These are phyloP conservation scores for Tachina grossa DNA, from an alignment of 2,888 invertebrate species.

Conservation along the genomic window DNA sequence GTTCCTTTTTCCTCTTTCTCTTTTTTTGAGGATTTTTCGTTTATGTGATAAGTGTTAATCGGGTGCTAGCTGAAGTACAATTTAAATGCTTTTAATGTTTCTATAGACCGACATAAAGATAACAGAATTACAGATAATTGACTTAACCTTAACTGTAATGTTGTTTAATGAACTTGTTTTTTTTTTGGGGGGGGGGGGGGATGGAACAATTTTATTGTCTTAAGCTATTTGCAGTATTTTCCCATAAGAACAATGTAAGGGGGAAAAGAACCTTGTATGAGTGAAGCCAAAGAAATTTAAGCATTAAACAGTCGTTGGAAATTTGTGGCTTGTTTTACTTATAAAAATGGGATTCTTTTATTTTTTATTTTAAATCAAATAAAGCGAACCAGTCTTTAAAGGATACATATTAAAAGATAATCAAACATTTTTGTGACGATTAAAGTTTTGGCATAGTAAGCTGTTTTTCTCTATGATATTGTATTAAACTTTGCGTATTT, in stretches of 20 bases:
- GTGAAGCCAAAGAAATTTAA: neutral
- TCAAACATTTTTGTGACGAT: no score
- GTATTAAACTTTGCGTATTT: no score
- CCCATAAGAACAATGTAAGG: neutral
- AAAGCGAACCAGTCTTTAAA: no score
- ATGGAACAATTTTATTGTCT: slow-evolving; percentile 17
- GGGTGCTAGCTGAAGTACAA: slow-evolving; percentile 32
- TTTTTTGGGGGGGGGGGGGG: no score
- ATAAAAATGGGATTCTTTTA: no score
- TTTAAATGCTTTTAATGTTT: slow-evolving; percentile 27
- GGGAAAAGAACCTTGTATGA: neutral
- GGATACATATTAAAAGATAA: no score
- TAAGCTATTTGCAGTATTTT: slow-evolving; percentile 9
- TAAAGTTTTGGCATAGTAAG: no score
- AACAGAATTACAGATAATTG: slow-evolving; percentile 30
- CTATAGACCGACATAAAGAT: slow-evolving; percentile 1
- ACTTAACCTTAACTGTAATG: slow-evolving; percentile 6
- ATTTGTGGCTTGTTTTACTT: neutral
- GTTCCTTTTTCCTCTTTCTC: neutral
- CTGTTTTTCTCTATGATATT: no score
- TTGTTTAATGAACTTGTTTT: slow-evolving; percentile 8
- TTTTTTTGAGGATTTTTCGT: neutral
- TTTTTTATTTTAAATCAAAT: no score
- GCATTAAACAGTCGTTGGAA: neutral
- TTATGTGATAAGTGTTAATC: slow-evolving; percentile 19